These are phyloP conservation scores for Sebastes vulpes DNA, from an alignment of 2,797 vertebrate genomes.

Conservation along the genomic window DNA sequence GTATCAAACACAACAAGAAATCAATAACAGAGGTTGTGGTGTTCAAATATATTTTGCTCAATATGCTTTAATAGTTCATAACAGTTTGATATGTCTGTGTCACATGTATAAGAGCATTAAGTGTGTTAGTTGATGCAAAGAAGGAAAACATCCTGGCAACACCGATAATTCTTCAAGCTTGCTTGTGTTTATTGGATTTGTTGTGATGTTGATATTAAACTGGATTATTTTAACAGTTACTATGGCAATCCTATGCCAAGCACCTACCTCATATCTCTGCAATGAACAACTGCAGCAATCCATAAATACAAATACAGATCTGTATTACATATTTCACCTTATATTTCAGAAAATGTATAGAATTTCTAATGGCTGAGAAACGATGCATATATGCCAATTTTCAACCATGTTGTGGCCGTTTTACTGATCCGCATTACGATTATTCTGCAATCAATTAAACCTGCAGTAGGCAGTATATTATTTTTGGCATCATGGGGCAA, in stretches of 20 bases:
- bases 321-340: not conserved
- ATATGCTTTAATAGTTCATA: not conserved
- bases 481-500: too few species aligned
- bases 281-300: not conserved
- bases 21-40: not conserved
- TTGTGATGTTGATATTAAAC: constrained; percentile 3
- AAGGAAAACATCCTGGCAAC: not conserved
- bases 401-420: not conserved
- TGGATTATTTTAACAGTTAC: constrained; percentile 1
- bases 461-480: too few species aligned
- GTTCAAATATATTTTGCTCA: not conserved
- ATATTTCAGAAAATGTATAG: not conserved
- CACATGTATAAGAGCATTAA: not conserved
- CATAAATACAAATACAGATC: not conserved
- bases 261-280: not conserved
- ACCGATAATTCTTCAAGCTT: not conserved
- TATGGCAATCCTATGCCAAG: not conserved
- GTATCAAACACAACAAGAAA: not conserved
- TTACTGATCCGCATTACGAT: not conserved
- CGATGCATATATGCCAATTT: not conserved
- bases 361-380: not conserved
- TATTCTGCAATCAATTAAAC: not conserved
- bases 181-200: constrained; percentile 3
- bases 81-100: not conserved
- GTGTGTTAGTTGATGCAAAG: not conserved